phyloP scores from a whole-genome alignment of 1,140 invertebrate species.

The Globodera rostochiensis region DNA sequence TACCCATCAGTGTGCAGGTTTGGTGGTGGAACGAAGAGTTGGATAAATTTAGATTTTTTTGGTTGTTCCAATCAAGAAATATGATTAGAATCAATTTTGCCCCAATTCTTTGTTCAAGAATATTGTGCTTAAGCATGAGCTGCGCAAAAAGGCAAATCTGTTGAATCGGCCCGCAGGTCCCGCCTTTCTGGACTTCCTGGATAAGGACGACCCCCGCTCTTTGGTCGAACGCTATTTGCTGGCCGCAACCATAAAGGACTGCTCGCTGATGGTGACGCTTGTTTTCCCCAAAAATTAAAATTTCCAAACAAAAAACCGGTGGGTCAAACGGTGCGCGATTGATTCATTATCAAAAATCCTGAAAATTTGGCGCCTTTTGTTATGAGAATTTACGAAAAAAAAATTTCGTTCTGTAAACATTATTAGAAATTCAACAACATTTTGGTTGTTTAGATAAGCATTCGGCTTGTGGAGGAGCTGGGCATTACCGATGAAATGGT shows the following conservation, averaged over 20 bases:
- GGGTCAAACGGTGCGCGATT: background rate
- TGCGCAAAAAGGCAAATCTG: slow-evolving; percentile 49
- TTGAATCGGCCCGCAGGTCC: slow-evolving; percentile 7
- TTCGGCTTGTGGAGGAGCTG: slow-evolving; percentile 16
- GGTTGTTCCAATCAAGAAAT: slow-evolving; percentile 1
- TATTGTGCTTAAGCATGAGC: slow-evolving; percentile 36
- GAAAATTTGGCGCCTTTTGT: background rate
- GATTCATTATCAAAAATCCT: background rate
- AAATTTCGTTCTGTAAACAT: slow-evolving; percentile 7
- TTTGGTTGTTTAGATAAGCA: slow-evolving; percentile 28
- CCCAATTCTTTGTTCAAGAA: background rate
- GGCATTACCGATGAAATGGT: background rate
- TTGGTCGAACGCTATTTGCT: slow-evolving; percentile 59
- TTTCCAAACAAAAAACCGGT: slow-evolving; percentile 18
- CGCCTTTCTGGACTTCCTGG: slow-evolving; percentile 40
- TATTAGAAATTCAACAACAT: background rate
- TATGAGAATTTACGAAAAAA: slow-evolving; percentile 3
- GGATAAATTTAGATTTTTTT: background rate
- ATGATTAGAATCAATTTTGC: slow-evolving; percentile 4
- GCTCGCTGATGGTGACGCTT: slow-evolving; percentile 52
- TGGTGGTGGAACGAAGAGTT: background rate
- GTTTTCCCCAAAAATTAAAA: background rate
- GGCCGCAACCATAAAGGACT: slow-evolving; percentile 65
- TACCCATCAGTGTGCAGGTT: slow-evolving; percentile 48
- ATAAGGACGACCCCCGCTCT: slow-evolving; percentile 47